phyloP scores from a whole-genome alignment of 1,140 invertebrate species.

The Drosophila equinoxialis region DNA sequence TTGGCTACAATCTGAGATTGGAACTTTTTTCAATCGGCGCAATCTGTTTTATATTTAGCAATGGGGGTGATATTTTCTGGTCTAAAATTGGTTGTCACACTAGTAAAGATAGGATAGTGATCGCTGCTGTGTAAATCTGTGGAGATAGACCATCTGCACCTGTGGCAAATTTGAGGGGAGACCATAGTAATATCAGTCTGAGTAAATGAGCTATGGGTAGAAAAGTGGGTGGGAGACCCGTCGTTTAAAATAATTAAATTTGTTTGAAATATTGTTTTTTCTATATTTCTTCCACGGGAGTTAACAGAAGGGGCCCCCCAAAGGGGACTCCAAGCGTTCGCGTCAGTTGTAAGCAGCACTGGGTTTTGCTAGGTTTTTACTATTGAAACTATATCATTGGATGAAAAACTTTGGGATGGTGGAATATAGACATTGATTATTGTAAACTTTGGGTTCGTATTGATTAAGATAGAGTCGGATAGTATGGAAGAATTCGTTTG shows the following conservation, averaged over 20 bases:
- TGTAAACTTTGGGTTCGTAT: constrained; percentile 2
- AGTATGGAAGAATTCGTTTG: too few species aligned
- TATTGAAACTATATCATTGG: not conserved
- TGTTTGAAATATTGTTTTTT: not conserved
- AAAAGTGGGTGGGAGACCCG: constrained; percentile 14
- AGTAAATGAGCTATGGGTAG: constrained; percentile 10
- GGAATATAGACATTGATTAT: not conserved
- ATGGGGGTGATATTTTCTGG: too few species aligned
- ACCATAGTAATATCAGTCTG: constrained; percentile 13
- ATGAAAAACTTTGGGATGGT: not conserved
- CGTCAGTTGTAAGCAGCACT: not conserved
- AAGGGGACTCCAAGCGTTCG: constrained; percentile 1
- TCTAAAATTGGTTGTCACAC: too few species aligned
- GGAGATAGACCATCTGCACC: too few species aligned
- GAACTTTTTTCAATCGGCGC: too few species aligned
- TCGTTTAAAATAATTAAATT: not conserved
- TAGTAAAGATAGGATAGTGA: too few species aligned
- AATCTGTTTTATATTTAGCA: too few species aligned
- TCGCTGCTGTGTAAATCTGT: too few species aligned
- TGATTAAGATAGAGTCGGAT: too few species aligned
- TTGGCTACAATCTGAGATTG: too few species aligned
- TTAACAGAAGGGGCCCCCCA: not conserved
- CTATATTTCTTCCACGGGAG: not conserved
- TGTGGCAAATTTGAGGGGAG: not conserved
- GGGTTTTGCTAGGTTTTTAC: not conserved